Conservation (phyloP, 2,888 invertebrate species). For the Timema podura region DNA sequence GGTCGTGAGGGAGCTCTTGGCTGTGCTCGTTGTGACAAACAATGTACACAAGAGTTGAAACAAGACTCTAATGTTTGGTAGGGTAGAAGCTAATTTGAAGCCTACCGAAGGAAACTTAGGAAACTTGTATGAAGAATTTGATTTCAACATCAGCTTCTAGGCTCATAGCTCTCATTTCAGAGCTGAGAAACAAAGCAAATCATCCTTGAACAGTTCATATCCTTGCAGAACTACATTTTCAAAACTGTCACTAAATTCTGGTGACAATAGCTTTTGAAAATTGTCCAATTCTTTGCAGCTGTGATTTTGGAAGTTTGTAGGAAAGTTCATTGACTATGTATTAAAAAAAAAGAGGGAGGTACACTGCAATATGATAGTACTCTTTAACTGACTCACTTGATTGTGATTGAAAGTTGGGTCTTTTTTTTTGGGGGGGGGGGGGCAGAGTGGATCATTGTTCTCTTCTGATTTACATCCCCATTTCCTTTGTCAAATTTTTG, state of each 20-base stretch:
- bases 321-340: too few species aligned
- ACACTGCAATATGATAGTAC: too few species aligned
- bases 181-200: constrained; percentile 7
- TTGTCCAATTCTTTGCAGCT: too few species aligned
- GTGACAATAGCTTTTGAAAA: too few species aligned
- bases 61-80: constrained; percentile 10
- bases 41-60: not conserved
- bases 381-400: too few species aligned
- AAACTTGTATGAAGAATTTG: constrained; percentile 2
- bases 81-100: not conserved
- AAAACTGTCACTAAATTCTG: constrained; percentile 2
- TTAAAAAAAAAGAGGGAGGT: too few species aligned
- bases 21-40: constrained; percentile 2
- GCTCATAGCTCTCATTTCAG: constrained; percentile 3
- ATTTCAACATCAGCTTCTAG: not conserved
- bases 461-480: too few species aligned
- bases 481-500: too few species aligned
- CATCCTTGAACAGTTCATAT: not conserved
- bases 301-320: too few species aligned
- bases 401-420: too few species aligned
- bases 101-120: constrained; percentile 11
- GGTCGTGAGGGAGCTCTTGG: not conserved
- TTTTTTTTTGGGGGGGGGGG: too few species aligned
- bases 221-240: constrained; percentile 12
- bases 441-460: too few species aligned